Evolutionary conservation across 2,888 invertebrate species (phyloP).

Genomic region (Chloromyia formosa): DNA sequence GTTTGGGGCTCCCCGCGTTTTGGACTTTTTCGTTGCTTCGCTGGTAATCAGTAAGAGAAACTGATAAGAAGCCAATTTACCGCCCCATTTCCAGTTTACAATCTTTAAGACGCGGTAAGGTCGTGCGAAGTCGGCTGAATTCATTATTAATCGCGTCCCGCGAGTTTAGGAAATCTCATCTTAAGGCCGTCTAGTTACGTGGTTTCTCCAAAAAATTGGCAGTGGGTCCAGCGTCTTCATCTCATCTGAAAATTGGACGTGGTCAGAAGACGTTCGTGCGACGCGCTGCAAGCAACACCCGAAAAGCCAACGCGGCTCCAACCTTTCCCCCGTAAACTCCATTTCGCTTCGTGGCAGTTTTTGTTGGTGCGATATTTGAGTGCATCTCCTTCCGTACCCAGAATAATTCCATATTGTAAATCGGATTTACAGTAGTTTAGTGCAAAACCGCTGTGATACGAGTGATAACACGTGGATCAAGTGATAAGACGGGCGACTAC

Average conservation of each 20-base stretch:
- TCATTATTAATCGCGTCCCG: not conserved
- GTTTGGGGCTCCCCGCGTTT: no score
- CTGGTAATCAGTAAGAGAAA: conserved; percentile 13
- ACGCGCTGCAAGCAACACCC: not conserved
- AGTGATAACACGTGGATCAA: not conserved
- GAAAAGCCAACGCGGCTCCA: not conserved
- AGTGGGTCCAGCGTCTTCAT: not conserved
- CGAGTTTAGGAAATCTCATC: conserved; percentile 3
- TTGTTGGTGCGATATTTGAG: no score
- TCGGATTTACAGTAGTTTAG: not conserved
- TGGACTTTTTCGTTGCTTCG: no score
- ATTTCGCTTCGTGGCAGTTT: not conserved
- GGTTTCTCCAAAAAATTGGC: not conserved
- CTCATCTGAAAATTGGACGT: conserved; percentile 11
- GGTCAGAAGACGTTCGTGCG: not conserved
- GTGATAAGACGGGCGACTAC: not conserved
- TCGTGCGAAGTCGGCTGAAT: conserved; percentile 24
- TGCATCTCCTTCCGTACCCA: no score
- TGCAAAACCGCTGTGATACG: not conserved
- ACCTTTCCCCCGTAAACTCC: not conserved
- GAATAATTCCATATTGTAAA: no score
- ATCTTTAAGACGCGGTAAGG: conserved; percentile 5
- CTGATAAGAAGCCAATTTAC: conserved; percentile 25
- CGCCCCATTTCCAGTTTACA: conserved; percentile 5
- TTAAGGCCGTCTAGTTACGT: conserved; percentile 24